phyloP scores from a whole-genome alignment of 2,797 vertebrate genomes.

The Takifugu ocellatus region DNA sequence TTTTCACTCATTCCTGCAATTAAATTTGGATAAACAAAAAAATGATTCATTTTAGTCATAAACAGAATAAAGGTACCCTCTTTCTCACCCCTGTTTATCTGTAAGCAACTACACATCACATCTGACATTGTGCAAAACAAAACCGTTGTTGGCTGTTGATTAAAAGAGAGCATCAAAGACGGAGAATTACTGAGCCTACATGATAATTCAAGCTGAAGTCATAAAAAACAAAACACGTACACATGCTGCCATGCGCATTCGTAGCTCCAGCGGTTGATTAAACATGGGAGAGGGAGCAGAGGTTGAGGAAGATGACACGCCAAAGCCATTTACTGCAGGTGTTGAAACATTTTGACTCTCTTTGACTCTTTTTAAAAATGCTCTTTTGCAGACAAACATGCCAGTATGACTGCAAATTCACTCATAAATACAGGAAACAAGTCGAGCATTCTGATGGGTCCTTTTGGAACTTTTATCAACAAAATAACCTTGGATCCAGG shows the following conservation, averaged over 20 bases:
- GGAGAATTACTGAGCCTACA: conserved; percentile 52
- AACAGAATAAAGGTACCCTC: conserved; percentile 3
- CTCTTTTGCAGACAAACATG: neutral
- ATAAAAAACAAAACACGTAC: conserved; percentile 29
- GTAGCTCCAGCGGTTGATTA: conserved; percentile 70
- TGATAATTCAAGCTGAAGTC: conserved; percentile 60
- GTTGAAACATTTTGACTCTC: conserved; percentile 67
- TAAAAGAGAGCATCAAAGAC: conserved; percentile 50
- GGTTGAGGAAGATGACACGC: conserved; percentile 35
- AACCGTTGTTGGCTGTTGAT: conserved; percentile 38
- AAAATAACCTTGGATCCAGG: conserved; percentile 48
- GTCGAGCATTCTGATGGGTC: conserved; percentile 30
- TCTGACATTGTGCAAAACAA: conserved; percentile 49
- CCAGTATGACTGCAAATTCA: conserved; percentile 25
- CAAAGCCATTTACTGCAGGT: conserved; percentile 62
- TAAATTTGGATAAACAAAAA: no score
- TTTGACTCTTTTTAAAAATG: conserved; percentile 2
- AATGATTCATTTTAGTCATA: neutral
- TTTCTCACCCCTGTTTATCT: conserved; percentile 21
- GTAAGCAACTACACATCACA: conserved; percentile 35
- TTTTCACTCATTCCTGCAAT: no score
- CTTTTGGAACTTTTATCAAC: conserved; percentile 19
- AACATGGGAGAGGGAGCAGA: conserved; percentile 27
- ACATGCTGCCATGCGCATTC: conserved; percentile 25
- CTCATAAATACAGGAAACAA: conserved; percentile 25